Percentiles rank a stretch among this genome's conserved stretches.
Evolutionary conservation across 2,797 vertebrate genomes (phyloP).

Genomic region (Megalops cyprinoides): DNA sequence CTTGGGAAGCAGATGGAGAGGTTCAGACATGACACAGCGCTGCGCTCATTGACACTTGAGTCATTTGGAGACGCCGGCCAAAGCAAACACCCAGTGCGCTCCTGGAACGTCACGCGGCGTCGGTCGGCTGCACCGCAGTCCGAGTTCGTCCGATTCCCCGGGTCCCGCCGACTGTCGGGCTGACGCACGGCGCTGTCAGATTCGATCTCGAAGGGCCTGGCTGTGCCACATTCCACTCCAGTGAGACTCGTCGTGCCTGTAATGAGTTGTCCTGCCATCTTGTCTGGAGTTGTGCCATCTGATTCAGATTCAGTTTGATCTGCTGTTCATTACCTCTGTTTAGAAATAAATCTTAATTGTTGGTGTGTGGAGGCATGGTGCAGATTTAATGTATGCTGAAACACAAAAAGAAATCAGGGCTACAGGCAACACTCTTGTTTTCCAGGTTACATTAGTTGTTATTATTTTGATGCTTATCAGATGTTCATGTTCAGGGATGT

Average conservation of each 20-base stretch:
- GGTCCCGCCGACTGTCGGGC: no score
- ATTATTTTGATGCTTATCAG: no score
- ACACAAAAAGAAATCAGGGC: no score
- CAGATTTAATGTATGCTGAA: not conserved
- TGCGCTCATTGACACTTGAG: slow-evolving; percentile 14
- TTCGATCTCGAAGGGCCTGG: not conserved
- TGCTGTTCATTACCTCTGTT: not conserved
- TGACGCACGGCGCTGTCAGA: not conserved
- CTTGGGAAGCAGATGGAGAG: not conserved
- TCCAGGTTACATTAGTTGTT: no score
- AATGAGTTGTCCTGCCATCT: not conserved
- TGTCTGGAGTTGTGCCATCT: no score
- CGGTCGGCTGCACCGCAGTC: not conserved
- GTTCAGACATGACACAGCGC: slow-evolving; percentile 20
- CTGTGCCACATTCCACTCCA: not conserved
- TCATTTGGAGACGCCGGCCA: not conserved
- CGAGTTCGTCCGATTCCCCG: not conserved
- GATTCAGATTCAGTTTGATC: not conserved
- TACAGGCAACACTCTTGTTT: no score
- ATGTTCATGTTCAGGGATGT: no score
- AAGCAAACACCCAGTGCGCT: not conserved
- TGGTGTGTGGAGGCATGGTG: not conserved
- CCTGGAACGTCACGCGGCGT: not conserved
- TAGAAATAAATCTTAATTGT: not conserved
- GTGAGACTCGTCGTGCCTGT: not conserved